These are phyloP conservation scores for Pandion haliaetus DNA, from an alignment of 2,113 vertebrate species.

Conservation along the genomic window DNA sequence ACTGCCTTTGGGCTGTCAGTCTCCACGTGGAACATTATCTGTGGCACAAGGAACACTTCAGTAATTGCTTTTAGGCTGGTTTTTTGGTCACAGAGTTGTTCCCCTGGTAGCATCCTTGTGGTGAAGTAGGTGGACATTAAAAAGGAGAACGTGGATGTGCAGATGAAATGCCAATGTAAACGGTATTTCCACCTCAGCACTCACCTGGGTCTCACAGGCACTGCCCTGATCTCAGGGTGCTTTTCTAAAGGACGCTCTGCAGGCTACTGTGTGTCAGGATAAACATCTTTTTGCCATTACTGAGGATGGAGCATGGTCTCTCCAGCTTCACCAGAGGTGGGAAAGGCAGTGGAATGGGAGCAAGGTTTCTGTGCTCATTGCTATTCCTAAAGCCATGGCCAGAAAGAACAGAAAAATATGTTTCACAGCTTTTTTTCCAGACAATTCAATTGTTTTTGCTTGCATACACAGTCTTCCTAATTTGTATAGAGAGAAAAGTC, in stretches of 20 bases:
- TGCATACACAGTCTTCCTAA: not conserved
- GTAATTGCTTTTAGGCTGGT: not conserved
- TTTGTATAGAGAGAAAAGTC: not conserved
- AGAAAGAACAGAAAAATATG: not conserved
- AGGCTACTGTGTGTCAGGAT: not conserved
- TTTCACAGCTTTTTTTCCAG: not conserved
- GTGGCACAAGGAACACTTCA: not conserved
- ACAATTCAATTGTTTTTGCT: not conserved
- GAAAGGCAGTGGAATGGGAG: not conserved
- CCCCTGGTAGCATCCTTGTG: not conserved
- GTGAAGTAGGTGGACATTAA: not conserved
- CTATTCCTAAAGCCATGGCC: not conserved
- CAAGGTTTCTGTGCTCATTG: not conserved
- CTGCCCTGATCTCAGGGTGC: not conserved
- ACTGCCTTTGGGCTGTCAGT: not conserved
- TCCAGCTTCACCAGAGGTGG: not conserved
- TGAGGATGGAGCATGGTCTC: not conserved
- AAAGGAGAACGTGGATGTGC: not conserved
- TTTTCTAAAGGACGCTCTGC: not conserved
- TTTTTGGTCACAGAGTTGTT: not conserved
- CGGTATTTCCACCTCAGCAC: not conserved
- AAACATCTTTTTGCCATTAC: not conserved
- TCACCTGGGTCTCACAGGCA: not conserved
- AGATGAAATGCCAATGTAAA: not conserved
- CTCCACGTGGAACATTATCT: not conserved